Evolutionary conservation across 2,113 vertebrate genomes (phyloP).

Genomic region (Benthochromis sp.): DNA sequence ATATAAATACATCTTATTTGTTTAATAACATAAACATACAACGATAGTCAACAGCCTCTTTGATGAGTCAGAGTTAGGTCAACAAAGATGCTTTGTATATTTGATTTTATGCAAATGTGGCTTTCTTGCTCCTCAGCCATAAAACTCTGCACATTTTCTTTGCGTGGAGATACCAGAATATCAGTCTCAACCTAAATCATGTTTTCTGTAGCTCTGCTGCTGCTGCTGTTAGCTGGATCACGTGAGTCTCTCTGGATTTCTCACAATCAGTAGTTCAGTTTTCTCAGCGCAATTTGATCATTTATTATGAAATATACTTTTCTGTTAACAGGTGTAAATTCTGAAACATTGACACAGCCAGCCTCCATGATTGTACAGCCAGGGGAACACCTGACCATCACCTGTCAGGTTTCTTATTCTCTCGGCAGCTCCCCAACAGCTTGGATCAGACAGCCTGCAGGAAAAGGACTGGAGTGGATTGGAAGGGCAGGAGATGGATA

Average conservation of each 20-base stretch:
- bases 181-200: not conserved
- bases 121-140: rapidly evolving
- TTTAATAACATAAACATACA: not conserved
- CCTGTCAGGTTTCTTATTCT: not conserved
- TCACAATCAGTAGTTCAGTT: rapidly evolving
- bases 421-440: rapidly evolving
- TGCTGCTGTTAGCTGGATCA: not conserved
- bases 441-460: not conserved
- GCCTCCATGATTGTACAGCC: not conserved
- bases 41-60: rapidly evolving
- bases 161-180: rapidly evolving
- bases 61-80: rapidly evolving
- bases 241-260: not conserved
- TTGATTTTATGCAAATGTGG: rapidly evolving
- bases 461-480: rapidly evolving
- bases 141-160: not conserved
- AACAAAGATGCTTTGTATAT: not conserved
- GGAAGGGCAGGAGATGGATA: not conserved
- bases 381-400: not conserved
- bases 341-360: not conserved
- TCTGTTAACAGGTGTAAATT: not conserved
- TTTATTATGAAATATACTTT: not conserved
- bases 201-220: not conserved
- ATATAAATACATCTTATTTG: not conserved
- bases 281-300: rapidly evolving